phyloP scores from a whole-genome alignment of 2,888 invertebrate species.

The Strigamia crassipes region DNA sequence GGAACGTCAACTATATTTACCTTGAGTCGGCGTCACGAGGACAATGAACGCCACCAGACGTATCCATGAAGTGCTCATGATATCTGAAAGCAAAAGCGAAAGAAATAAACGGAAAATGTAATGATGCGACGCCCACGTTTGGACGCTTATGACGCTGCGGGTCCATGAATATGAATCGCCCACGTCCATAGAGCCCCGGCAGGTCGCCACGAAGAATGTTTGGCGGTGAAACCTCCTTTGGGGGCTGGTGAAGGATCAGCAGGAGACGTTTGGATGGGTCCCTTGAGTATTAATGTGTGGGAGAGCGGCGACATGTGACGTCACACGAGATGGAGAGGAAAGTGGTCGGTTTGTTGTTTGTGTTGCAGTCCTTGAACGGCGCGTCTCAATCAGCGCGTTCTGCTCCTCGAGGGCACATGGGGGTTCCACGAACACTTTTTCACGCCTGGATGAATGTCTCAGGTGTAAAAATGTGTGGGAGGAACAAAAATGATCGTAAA shows the following conservation, averaged over 20 bases:
- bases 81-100: background rate
- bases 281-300: background rate
- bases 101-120: conserved; percentile 11
- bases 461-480: conserved; percentile 4
- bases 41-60: background rate
- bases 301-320: background rate
- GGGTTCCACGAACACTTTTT: conserved; percentile 12
- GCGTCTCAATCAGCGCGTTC: conserved; percentile 11
- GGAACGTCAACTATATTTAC: background rate
- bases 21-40: background rate
- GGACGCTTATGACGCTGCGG: background rate
- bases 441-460: background rate
- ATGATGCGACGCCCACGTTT: background rate
- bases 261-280: background rate
- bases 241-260: background rate
- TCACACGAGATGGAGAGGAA: background rate
- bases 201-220: background rate
- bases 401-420: conserved; percentile 19
- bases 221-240: background rate
- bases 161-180: conserved; percentile 1
- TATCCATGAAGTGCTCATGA: conserved; percentile 4
- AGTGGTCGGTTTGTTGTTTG: background rate
- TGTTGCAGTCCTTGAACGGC: conserved; percentile 21
- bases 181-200: background rate
- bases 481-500: background rate